A percentile compares a stretch with the other conserved stretches of the same genome.
These are phyloP conservation scores for Charadrius vociferus DNA, from an alignment of 2,113 vertebrate species.

Conservation along the genomic window DNA sequence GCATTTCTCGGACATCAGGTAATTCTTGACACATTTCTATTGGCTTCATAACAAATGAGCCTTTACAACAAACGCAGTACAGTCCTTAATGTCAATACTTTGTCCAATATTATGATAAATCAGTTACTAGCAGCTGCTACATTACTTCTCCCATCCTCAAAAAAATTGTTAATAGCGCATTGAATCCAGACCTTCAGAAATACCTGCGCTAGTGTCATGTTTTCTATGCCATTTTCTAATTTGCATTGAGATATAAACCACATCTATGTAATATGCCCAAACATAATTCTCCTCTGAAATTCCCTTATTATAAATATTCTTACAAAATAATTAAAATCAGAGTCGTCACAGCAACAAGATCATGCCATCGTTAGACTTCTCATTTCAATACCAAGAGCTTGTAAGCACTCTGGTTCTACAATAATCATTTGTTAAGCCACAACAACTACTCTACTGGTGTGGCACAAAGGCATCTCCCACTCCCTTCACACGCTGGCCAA, in stretches of 20 bases:
- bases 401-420: not conserved
- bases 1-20: not conserved
- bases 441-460: not conserved
- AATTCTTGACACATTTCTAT: not conserved
- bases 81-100: not conserved
- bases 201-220: not conserved
- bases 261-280: not conserved
- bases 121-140: not conserved
- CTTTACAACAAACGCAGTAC: not conserved
- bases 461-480: not conserved
- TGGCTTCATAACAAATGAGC: not conserved
- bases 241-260: not conserved
- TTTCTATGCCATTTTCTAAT: not conserved
- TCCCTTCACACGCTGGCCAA: not conserved
- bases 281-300: not conserved
- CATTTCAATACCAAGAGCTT: not conserved
- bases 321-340: not conserved
- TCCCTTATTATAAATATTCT: not conserved
- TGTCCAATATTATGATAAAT: not conserved
- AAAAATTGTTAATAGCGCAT: not conserved
- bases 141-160: not conserved
- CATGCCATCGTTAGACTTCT: not conserved
- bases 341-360: not conserved
- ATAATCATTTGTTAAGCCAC: not conserved
- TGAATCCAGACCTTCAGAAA: not conserved